A percentile compares a stretch with the other conserved stretches of the same genome.
Evolutionary conservation across 2,797 vertebrate genomes (phyloP).

Genomic region (Enteromius thamalakanensis): DNA sequence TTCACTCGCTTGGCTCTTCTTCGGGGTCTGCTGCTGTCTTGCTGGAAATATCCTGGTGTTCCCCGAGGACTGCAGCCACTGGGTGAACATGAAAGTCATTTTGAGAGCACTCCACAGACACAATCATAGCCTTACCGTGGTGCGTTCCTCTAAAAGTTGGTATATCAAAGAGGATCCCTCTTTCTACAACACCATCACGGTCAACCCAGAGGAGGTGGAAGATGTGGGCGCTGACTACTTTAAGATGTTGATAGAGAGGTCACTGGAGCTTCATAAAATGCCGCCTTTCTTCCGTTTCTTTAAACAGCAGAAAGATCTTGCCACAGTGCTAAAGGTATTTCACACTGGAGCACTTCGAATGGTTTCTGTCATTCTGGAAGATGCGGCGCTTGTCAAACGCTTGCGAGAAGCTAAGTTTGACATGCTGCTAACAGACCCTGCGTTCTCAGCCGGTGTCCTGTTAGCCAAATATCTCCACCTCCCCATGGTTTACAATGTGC

Average conservation of each 20-base stretch:
- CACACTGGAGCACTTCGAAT: constrained; percentile 50
- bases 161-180: constrained; percentile 57
- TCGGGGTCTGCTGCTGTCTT: constrained; percentile 30
- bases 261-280: constrained; percentile 49
- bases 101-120: constrained; percentile 55
- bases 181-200: constrained; percentile 54
- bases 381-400: constrained; percentile 32
- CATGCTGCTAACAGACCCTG: constrained; percentile 58
- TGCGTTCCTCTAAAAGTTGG: constrained; percentile 60
- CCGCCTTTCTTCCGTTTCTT: constrained; percentile 50
- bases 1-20: constrained; percentile 36
- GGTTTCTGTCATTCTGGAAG: constrained; percentile 60
- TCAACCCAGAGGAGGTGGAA: constrained; percentile 44
- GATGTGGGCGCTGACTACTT: constrained; percentile 23
- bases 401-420: constrained; percentile 54
- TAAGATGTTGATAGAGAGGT: constrained; percentile 36
- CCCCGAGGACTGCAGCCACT: constrained; percentile 66
- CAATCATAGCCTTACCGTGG: constrained; percentile 60
- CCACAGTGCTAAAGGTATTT: constrained; percentile 39
- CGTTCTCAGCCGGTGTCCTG: constrained; percentile 52
- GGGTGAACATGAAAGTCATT: constrained; percentile 67
- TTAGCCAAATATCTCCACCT: constrained; percentile 39
- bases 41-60: constrained; percentile 63
- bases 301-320: constrained; percentile 53
- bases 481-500: constrained; percentile 43